Conservation (phyloP, 1,140 invertebrate genomes). For the Bombus consobrinus region DNA sequence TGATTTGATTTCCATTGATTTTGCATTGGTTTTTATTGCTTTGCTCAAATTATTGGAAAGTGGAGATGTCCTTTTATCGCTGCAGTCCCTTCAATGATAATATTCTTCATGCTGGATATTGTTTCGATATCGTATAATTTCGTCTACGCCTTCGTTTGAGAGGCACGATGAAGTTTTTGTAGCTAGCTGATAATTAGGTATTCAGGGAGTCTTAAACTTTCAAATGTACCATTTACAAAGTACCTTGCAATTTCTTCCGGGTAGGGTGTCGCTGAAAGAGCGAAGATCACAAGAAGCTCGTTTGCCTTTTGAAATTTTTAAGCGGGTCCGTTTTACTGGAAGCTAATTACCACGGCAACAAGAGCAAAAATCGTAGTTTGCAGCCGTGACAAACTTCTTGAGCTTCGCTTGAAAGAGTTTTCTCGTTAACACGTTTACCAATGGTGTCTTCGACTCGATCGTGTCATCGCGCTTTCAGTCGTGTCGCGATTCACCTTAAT, state of each 20-base stretch:
- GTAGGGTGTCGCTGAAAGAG: background rate
- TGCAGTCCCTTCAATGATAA: too few relatives aligned
- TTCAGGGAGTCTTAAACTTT: background rate
- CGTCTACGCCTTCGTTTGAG: background rate
- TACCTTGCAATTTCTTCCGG: background rate
- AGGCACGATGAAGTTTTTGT: background rate
- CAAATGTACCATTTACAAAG: background rate
- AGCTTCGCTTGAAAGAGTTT: background rate
- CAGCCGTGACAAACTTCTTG: background rate
- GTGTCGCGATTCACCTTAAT: background rate
- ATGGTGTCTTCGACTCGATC: background rate
- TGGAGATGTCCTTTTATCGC: too few relatives aligned
- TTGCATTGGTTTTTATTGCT: too few relatives aligned
- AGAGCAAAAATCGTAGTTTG: slow-evolving; percentile 27
- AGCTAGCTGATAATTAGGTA: background rate
- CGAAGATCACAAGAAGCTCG: slow-evolving; percentile 6
- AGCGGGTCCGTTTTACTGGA: slow-evolving; percentile 2
- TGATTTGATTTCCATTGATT: too few relatives aligned
- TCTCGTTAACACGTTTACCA: slow-evolving; percentile 3
- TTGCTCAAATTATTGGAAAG: too few relatives aligned
- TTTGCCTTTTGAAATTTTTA: slow-evolving; percentile 36
- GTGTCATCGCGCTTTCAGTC: background rate
- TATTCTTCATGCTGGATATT: background rate
- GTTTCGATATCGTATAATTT: background rate
- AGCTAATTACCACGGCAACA: slow-evolving; percentile 31